phyloP scores from a whole-genome alignment of 2,113 vertebrate species.

The Eupsittula cactorum region DNA sequence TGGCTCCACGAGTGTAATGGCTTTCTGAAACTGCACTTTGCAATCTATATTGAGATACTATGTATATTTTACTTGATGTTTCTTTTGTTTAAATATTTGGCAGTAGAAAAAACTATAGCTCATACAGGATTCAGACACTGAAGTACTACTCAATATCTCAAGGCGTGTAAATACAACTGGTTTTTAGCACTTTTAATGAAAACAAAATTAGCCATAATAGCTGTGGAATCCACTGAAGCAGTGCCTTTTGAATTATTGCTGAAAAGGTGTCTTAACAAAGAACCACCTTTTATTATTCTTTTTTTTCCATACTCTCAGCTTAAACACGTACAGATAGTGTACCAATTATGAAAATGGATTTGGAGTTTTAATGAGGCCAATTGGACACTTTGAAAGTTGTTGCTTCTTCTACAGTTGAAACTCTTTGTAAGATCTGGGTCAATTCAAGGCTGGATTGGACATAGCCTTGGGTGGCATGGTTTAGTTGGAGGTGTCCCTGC shows the following conservation, averaged over 20 bases:
- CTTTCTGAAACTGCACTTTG: conserved; percentile 55
- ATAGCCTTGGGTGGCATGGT: no score
- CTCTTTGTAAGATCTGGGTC: not conserved
- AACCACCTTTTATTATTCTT: not conserved
- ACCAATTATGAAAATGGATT: not conserved
- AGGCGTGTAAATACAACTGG: not conserved
- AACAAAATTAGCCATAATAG: not conserved
- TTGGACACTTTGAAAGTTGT: not conserved
- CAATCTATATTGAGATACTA: conserved; percentile 10
- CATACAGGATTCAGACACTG: not conserved
- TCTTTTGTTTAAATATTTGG: conserved; percentile 52
- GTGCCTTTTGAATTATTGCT: conserved; percentile 31
- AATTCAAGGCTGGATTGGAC: not conserved
- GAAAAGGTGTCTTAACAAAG: conserved; percentile 19
- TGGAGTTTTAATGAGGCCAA: not conserved
- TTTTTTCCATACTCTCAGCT: not conserved
- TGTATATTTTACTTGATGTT: conserved; percentile 33
- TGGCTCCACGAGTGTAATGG: not conserved
- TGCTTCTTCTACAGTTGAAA: not conserved
- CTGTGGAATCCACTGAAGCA: not conserved
- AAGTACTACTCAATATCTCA: not conserved
- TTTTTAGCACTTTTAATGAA: not conserved
- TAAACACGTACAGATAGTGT: not conserved
- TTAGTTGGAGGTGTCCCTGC: no score
- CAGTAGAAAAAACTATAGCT: conserved; percentile 39